Conservation (phyloP, 2,888 invertebrate genomes). For the Timandra comae region DNA sequence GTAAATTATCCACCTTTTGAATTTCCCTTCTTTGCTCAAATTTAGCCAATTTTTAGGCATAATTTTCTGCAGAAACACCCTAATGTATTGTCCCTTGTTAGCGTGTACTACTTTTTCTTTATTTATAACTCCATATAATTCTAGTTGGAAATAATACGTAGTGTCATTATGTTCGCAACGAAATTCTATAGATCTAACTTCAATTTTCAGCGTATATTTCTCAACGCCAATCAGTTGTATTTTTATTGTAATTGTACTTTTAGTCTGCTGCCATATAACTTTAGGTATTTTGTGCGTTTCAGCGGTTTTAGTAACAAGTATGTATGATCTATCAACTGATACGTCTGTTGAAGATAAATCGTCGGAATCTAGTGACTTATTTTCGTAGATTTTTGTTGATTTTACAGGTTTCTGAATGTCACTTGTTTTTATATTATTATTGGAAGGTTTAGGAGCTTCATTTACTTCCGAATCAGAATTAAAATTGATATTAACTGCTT, state of each 20-base stretch:
- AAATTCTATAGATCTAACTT: slow-evolving; percentile 41
- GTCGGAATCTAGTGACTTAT: slow-evolving; percentile 31
- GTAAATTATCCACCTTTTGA: slow-evolving; percentile 55
- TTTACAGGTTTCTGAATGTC: no score
- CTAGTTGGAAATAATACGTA: slow-evolving; percentile 49
- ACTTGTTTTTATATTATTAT: no score
- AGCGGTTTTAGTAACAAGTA: slow-evolving; percentile 9
- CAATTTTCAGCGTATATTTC: slow-evolving; percentile 42
- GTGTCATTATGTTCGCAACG: slow-evolving; percentile 33
- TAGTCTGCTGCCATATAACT: slow-evolving; percentile 55
- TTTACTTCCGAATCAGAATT: no score
- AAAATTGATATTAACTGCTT: no score
- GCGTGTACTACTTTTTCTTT: slow-evolving; percentile 33
- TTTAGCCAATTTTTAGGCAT: slow-evolving; percentile 48
- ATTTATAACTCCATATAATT: slow-evolving; percentile 54
- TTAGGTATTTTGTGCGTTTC: slow-evolving; percentile 40
- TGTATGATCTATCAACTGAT: slow-evolving; percentile 11
- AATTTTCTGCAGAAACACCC: slow-evolving; percentile 43
- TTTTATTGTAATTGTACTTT: slow-evolving; percentile 39
- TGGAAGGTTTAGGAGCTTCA: no score
- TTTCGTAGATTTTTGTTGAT: slow-evolving; percentile 1
- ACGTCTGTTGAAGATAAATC: slow-evolving; percentile 26
- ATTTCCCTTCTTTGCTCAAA: slow-evolving; percentile 33
- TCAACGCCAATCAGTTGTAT: slow-evolving; percentile 50
- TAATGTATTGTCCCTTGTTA: slow-evolving; percentile 56